A percentile compares a stretch with the other conserved stretches of the same genome.
Evolutionary conservation across 2,797 vertebrate species (phyloP).

Genomic region (Harpagifer antarcticus): DNA sequence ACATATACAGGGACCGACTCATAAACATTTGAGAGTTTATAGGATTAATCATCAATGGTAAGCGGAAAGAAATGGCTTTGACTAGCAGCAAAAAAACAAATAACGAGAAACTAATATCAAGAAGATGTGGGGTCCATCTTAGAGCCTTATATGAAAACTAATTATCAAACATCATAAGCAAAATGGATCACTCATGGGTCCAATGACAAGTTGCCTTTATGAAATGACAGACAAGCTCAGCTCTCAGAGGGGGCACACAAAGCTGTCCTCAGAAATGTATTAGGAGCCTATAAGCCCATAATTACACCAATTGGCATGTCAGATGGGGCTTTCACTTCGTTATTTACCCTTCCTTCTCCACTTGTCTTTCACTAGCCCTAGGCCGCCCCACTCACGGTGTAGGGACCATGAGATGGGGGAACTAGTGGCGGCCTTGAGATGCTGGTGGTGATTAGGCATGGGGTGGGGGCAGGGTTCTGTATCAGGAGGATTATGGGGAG

Average conservation of each 20-base stretch:
- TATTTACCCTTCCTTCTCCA: conserved; percentile 56
- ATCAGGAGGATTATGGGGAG: conserved; percentile 64
- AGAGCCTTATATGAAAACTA: conserved; percentile 18
- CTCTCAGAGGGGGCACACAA: conserved; percentile 52
- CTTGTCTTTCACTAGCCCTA: conserved; percentile 66
- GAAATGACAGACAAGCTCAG: conserved; percentile 54
- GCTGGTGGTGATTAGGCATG: conserved; percentile 31
- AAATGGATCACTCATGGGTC: conserved; percentile 12
- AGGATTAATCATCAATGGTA: conserved; percentile 31
- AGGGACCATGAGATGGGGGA: conserved; percentile 33
- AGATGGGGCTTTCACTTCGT: conserved; percentile 67
- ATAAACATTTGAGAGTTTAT: conserved; percentile 64
- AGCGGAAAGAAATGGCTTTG: conserved; percentile 50
- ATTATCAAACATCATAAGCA: conserved; percentile 29
- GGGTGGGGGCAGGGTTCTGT: conserved; percentile 32
- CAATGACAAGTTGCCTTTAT: conserved; percentile 37
- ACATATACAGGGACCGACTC: conserved; percentile 59
- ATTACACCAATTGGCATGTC: conserved; percentile 78
- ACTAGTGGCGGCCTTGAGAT: conserved; percentile 32
- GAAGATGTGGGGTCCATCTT: conserved; percentile 13
- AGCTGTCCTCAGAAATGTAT: conserved; percentile 78
- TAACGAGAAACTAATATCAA: conserved; percentile 34
- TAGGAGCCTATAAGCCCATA: conserved; percentile 80
- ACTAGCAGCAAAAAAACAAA: conserved; percentile 60
- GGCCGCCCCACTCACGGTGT: conserved; percentile 22